Conservation (phyloP, 2,888 invertebrate genomes). For the Papilio gigon region DNA sequence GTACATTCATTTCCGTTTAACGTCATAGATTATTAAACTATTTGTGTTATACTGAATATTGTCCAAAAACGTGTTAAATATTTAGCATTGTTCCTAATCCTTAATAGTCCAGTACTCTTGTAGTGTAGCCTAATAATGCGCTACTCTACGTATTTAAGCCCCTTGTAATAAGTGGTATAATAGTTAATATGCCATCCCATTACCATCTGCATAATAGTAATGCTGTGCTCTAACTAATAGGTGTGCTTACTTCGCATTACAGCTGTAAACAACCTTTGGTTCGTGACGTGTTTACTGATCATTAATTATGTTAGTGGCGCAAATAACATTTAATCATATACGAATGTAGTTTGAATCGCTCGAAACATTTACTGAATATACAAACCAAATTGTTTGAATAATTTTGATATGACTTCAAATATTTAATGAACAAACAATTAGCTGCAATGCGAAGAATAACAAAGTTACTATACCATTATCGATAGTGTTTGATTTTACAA, state of each 20-base stretch:
- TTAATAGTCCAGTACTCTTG: background rate
- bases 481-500: background rate
- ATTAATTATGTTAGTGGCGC: constrained; percentile 15
- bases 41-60: no score
- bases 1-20: no score
- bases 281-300: constrained; percentile 25
- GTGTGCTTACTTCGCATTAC: constrained; percentile 23
- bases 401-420: constrained; percentile 1
- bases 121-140: constrained; percentile 4
- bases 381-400: background rate
- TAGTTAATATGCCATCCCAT: constrained; percentile 26
- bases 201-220: constrained; percentile 26
- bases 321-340: constrained; percentile 19
- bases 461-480: background rate
- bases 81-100: background rate
- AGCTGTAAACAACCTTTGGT: constrained; percentile 28
- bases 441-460: background rate
- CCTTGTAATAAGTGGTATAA: constrained; percentile 23
- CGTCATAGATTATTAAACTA: no score
- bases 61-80: background rate
- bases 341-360: background rate
- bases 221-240: constrained; percentile 19
- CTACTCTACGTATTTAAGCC: constrained; percentile 13
- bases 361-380: constrained; percentile 10
- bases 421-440: background rate